These are phyloP conservation scores for Luperina nickerlii DNA, from an alignment of 2,888 invertebrate genomes.

Conservation along the genomic window DNA sequence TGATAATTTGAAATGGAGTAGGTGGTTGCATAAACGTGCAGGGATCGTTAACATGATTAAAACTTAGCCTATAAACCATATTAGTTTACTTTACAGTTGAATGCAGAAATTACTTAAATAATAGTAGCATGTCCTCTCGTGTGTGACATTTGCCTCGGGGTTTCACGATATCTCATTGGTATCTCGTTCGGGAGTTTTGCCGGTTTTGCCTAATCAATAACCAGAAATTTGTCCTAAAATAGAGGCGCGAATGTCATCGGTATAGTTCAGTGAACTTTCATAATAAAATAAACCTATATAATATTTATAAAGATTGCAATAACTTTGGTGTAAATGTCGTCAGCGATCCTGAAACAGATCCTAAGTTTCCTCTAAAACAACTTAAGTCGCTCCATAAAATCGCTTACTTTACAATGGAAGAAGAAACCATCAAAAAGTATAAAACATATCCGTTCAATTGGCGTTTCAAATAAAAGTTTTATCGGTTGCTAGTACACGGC, in stretches of 20 bases:
- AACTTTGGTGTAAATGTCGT: conserved; percentile 16
- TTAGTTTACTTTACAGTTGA: conserved; percentile 42
- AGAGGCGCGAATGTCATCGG: not conserved
- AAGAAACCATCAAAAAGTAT: conserved; percentile 46
- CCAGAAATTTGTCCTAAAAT: conserved; percentile 23
- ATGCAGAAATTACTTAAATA: conserved; percentile 39
- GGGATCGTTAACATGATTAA: conserved; percentile 15
- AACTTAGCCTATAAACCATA: conserved; percentile 23
- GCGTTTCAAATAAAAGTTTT: conserved; percentile 66
- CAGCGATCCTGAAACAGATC: conserved; percentile 15
- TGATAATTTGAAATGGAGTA: not conserved
- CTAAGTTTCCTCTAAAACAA: conserved; percentile 40
- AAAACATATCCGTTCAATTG: conserved; percentile 61
- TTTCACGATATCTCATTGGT: conserved; percentile 42
- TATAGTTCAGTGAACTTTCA: not conserved
- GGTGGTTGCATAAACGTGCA: not conserved
- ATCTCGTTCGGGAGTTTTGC: conserved; percentile 17
- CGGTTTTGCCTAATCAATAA: conserved; percentile 41
- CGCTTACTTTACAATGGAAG: conserved; percentile 30
- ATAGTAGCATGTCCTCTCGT: conserved; percentile 19
- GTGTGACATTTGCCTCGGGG: conserved; percentile 34
- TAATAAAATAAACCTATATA: conserved; percentile 10
- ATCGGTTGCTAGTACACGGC: conserved; percentile 61
- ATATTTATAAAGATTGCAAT: conserved; percentile 9
- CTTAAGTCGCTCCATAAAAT: conserved; percentile 39